Conservation (phyloP, 2,113 vertebrate genomes). For the Artemisiospiza belli region DNA sequence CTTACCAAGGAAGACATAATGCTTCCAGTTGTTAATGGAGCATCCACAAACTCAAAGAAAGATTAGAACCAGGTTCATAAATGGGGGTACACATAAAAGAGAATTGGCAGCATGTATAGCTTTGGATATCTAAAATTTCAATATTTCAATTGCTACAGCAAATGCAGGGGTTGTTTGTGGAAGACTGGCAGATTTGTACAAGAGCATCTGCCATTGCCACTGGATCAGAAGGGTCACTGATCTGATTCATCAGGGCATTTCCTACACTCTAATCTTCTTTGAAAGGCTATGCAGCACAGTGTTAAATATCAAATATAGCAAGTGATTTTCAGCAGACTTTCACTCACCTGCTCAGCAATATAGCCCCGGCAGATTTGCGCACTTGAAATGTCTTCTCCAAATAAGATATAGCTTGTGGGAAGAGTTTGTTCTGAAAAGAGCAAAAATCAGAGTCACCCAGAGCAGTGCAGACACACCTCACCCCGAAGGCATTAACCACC, state of each 20-base stretch:
- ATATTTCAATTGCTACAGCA: background rate
- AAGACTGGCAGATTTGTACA: background rate
- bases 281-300: background rate
- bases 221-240: background rate
- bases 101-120: background rate
- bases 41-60: background rate
- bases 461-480: background rate
- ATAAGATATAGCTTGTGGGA: slow-evolving; percentile 94
- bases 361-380: slow-evolving; percentile 81
- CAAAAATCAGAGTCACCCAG: background rate
- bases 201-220: background rate
- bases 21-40: background rate
- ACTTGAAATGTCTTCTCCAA: slow-evolving; percentile 91
- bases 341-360: slow-evolving; percentile 90
- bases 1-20: background rate
- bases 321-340: background rate
- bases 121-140: background rate
- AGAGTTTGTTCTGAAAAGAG: slow-evolving; percentile 86
- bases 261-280: background rate
- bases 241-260: background rate
- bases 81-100: background rate
- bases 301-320: background rate
- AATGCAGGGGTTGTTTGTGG: fast-evolving
- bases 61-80: background rate
- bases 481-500: background rate